Conservation (phyloP, 2,113 vertebrate genomes). For the Gopherus evgoodei region DNA sequence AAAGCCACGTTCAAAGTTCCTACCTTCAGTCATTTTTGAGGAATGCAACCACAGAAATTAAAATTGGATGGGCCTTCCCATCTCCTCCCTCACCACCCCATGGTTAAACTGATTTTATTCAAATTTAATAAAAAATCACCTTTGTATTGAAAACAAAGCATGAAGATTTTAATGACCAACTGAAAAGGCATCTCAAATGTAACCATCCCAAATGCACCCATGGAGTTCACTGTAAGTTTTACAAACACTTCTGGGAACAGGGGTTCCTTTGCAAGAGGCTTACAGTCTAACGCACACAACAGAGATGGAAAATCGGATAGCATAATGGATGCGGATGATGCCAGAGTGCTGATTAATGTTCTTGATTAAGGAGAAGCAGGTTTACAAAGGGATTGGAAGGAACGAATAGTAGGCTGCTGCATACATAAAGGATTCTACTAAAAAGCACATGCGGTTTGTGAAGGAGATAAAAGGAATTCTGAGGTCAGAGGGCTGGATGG, state of each 20-base stretch:
- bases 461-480: neutral
- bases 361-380: neutral
- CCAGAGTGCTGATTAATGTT: neutral
- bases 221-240: neutral
- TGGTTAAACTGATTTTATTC: neutral
- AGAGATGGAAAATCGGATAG: neutral
- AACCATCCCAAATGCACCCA: neutral
- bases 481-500: neutral
- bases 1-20: neutral
- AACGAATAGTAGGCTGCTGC: neutral
- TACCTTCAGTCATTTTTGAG: neutral
- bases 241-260: neutral
- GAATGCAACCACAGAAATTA: neutral
- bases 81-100: neutral
- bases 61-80: neutral
- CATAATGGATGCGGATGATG: neutral
- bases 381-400: neutral
- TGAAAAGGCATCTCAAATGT: neutral
- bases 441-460: neutral
- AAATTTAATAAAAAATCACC: neutral
- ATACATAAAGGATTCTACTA: neutral
- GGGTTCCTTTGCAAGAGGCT: neutral
- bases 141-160: neutral
- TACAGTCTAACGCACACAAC: neutral
- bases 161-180: neutral